Base-by-base conservation (phyloP, 2,113 vertebrate genomes). In the Upupa epops region DNA sequence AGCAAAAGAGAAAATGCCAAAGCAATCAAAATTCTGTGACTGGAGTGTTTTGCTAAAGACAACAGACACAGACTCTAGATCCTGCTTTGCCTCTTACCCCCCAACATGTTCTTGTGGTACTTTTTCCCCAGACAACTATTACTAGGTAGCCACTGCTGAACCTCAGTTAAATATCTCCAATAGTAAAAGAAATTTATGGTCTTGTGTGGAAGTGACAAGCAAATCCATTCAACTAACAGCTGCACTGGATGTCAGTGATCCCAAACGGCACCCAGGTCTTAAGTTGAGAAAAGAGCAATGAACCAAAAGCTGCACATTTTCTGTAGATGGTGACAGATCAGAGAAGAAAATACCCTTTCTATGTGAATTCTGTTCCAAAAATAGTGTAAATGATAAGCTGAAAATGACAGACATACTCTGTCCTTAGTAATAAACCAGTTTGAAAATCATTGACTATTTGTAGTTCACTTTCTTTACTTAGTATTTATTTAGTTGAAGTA, bases 311-410 rank as follows among this genome's bases (percentile, higher is more conserved):
- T 85, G n/a, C n/a, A 65, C 55, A 75, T 95, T 88, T 92, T 32
- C 74, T 91, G 36, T 74, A 92, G 90, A 79, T 37, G 59, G 24
- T 89, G 73, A 94, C 71, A 94, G 94, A 83, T 76, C 28, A 59
- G 59, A 94, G 86, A 83, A 94, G 89, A 94, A 94, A 90, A 93
- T 89, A 36, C 9, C n/a, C 17, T 93, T 90, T 80, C 74, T 78
- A n/a, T 84, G 51, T 77, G 51, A 86, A 95, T 89, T 94, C 40
- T 74, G 36, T 54, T 69, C 16, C 49, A 96, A 93, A 90, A 85
- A 54, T 34, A 45, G 63, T 51, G 68, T 60, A 75, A 82, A 88
- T 92, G 83, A 68, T 28, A 79, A 81, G 49, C 70, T 90, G 70
- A 92, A 92, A 93, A 89, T 89, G 7, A 79, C 49, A 63, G 7